Evolutionary conservation across 2,888 invertebrate species (phyloP), one percentile per base, ranked within the genome.

Genomic region (Cheilosia vulpina): DNA sequence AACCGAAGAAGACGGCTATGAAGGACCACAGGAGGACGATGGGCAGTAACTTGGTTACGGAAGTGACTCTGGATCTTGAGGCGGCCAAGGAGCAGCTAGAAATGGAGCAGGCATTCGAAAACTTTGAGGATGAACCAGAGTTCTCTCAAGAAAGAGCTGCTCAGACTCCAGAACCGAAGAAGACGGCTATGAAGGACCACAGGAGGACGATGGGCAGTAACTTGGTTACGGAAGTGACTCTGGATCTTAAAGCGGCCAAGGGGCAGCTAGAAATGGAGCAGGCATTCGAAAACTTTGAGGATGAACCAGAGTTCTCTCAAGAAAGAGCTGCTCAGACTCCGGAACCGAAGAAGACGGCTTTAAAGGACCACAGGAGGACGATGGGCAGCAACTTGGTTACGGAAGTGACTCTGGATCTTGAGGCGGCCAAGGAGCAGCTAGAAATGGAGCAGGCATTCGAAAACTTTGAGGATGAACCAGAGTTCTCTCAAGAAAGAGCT

Each of bases 241-340:
- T 80, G 0, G 68, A 80, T 50, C 19, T 80, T 1, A 2, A 80
- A 19, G 62, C 73, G 2, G 79, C 65, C 0, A 73, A 63, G 31
- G 62, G 53, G 13, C 15, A 80, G 9, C 52, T 45, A 1, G 73
- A 75, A 19, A 41, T 68, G 50, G 80, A 80, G 15, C 31, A 62
- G 9, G 80, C 73, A 2, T 75, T 80, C 41, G 53, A 73, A n/a
- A 75, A 73, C 21, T 80, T 80, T 21, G 41, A 73, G 15, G 73
- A 68, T 4, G 17, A 75, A 2, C 80, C 73, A 9, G 55, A 53
- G 24, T 27, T 55, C 6, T 2, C 21, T 0, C 2, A 19, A 4
- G 11, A 53, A 17, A 45, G 71, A 19, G 7, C 7, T 13, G 71
- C 7, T 0, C 24, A 62, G 41, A 87, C 68, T n/a, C 68, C 68